Evolutionary conservation across 1,140 invertebrate species (phyloP), one percentile per base, ranked within the genome.

Genomic region (Mesaphorura yosii): DNA sequence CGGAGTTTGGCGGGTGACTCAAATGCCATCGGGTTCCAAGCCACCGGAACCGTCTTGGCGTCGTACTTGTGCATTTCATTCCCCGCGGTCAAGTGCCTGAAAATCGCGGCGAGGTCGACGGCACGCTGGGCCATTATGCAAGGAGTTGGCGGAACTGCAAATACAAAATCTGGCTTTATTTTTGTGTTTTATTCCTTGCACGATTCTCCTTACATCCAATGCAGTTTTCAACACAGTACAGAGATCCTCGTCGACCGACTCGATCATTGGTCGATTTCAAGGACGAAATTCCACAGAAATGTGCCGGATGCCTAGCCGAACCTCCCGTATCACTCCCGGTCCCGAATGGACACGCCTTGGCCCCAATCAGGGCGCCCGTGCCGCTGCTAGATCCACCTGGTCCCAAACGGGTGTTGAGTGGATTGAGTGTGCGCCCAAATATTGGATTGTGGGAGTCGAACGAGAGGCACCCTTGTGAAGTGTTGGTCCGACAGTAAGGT

Each of bases 271-370:
- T 67, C 2, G 68, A 64, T 59, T 69, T 70, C 17, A 80, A 69
- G 15, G 75, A 75, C 62, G 73, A 77, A 17, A 79, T 64, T 29
- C 78, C 78, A 69, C 72, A 75, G 58, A 77, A 79, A 58, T 71
- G 70, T 23, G 76, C 70, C 3, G 79, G 78, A 64, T 79, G 73
- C 17, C 79, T 67, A 44, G 78, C 70, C 51, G 73, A 76, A 14
- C 79, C 79, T n/a, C 73, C 76, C 46, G 78, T 73, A 63, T 80
- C 78, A 12, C 38, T 29, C 17, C 59, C 59, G 4, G 41, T 37
- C 0, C 52, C 55, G 29, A 61, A 48, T n/a, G 29, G 26, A 26
- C 34, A 25, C 7, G 49, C 50, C 41, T 48, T 37, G 28, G 22
- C 55, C 5, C 76, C 77, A 41, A 79, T 66, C 0, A 77, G 63